Evolutionary conservation across 2,797 vertebrate genomes (phyloP).

Genomic region (Halcyon badia): DNA sequence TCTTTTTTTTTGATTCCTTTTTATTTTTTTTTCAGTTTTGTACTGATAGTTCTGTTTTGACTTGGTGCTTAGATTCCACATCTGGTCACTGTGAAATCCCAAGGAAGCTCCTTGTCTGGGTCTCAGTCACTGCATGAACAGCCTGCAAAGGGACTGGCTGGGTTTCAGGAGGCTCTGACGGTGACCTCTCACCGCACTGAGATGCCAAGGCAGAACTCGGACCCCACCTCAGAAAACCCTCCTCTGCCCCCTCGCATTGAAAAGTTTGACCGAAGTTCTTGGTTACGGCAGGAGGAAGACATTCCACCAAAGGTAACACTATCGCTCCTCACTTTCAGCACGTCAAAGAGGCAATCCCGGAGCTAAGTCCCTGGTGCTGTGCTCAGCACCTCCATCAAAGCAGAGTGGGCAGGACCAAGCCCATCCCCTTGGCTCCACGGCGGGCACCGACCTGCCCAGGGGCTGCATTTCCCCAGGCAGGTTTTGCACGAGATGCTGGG

Average conservation of each 20-base stretch:
- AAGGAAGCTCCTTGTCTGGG: slow-evolving; percentile 93
- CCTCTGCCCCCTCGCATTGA: slow-evolving; percentile 92
- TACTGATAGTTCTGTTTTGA: slow-evolving; percentile 71
- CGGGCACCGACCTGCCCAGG: rapidly evolving
- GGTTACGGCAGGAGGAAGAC: slow-evolving; percentile 98
- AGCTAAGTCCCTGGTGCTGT: not conserved
- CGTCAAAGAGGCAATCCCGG: not conserved
- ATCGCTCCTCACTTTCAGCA: slow-evolving; percentile 43
- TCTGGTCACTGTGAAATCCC: slow-evolving; percentile 96
- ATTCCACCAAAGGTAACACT: slow-evolving; percentile 94
- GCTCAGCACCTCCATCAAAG: not conserved
- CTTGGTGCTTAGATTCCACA: slow-evolving; percentile 87
- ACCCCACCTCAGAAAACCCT: slow-evolving; percentile 98
- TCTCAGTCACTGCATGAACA: slow-evolving; percentile 98
- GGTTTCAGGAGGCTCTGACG: slow-evolving; percentile 91
- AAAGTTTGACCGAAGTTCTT: slow-evolving; percentile 96
- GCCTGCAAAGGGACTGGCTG: slow-evolving; percentile 91
- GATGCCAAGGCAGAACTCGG: slow-evolving; percentile 98
- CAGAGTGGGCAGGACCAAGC: not conserved
- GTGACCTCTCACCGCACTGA: slow-evolving; percentile 93
- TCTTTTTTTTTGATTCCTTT: not conserved
- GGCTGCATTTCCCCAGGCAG: not conserved
- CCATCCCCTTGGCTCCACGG: not conserved
- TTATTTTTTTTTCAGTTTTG: not conserved
- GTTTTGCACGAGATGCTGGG: not conserved